Base-by-base conservation (phyloP, 2,797 vertebrate species). In the Scyliorhinus canicula region DNA sequence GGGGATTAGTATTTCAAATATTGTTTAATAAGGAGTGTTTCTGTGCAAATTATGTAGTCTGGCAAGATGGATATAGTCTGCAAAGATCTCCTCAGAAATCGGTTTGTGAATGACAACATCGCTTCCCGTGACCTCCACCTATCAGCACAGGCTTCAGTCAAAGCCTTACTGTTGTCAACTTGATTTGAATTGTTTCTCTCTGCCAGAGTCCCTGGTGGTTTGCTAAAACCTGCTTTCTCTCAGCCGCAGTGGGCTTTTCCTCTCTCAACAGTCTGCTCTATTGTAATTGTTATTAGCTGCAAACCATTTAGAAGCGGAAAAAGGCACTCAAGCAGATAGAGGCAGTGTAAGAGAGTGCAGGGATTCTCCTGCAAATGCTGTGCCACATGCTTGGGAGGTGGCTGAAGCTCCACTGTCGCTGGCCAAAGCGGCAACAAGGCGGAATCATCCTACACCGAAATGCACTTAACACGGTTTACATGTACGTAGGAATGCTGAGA, bases 281-380 rank as follows among this genome's bases (percentile, higher is more conserved):
- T 91, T 91, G 88, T 91, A 65, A 91, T 91, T 63, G 88, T 91
- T 91, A 91, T 91, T 91, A 91, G 88, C 57, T 91, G 88, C 88
- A 44, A 91, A 91, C 88, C 88, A 65, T 91, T 91, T 91, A 91
- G 63, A 91, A 91, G 88, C n/a, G 40, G 88, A 91, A 91, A 91
- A 60, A 65, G 60, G 88, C 88, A 91, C 88, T 91, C 88, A 44
- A 65, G 88, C 88, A 65, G 57, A 8, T 60, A 44, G 88, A 91
- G 60, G n/a, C 88, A 65, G 60, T 44, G 60, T 11, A 26, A 60
- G 60, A 63, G 60, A 63, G n/a, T 26, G 79, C 79, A 82, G 79
- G 79, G 79, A 47, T 40, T 40, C 88, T 91, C 40, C 88, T 26
- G 40, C 21, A 4, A 44, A 91, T 11, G 8, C 88, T 60, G 86